Evolutionary conservation across 2,888 invertebrate genomes (phyloP), one percentile per base, ranked within the genome.

Genomic region (Hypercompe scribonia): DNA sequence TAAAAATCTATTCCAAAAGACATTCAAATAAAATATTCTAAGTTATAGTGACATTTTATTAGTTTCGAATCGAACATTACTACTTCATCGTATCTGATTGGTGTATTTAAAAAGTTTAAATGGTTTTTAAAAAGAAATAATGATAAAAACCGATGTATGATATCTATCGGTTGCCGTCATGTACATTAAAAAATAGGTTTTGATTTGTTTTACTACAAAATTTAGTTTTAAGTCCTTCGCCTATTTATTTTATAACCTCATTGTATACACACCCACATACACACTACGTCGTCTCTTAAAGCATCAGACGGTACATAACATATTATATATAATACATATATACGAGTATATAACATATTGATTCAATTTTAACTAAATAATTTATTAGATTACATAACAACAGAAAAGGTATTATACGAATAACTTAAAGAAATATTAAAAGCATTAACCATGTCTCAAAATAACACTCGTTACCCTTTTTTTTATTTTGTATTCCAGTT

Each of bases 331-430:
- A n/a, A n/a, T n/a, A n/a, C n/a, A n/a, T n/a, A n/a, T n/a, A n/a
- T n/a, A n/a, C n/a, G n/a, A n/a, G n/a, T n/a, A 89, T 83, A 86
- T 77, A 80, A 70, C 71, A 86, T 81, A 70, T 81, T 88, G 87
- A 90, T 91, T 89, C 88, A 86, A 89, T 91, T 91, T 88, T 82
- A 84, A 89, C 86, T 84, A 82, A 86, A 85, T 87, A 88, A 90
- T 90, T 87, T 89, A 87, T 89, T 88, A 84, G 85, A 90, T 89
- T 85, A 85, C 85, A 85, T 82, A 83, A 82, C 81, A 42, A 33
- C 65, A n/a, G n/a, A n/a, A n/a, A n/a, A n/a, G n/a, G n/a, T n/a
- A n/a, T n/a, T n/a, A n/a, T n/a, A n/a, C n/a, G n/a, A n/a, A n/a
- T n/a, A n/a, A n/a, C n/a, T n/a, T n/a, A n/a, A n/a, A n/a, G n/a